Percentiles rank a stretch among this genome's conserved stretches.
These are phyloP conservation scores for Heterocephalus glaber DNA, from an alignment of 2,113 vertebrate species.

Conservation along the genomic window DNA sequence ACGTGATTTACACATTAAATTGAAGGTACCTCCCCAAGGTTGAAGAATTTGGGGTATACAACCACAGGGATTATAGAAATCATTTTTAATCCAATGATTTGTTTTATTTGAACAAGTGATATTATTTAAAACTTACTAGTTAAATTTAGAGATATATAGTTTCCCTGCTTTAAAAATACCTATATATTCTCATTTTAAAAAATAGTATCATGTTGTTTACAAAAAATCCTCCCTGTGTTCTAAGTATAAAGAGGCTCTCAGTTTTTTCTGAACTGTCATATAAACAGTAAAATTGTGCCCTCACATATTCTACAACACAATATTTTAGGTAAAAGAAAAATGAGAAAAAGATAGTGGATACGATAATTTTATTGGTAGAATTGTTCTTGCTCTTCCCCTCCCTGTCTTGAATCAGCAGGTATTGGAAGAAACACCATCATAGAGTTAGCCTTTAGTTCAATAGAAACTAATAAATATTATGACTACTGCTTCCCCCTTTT, in stretches of 20 bases:
- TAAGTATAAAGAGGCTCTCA: constrained; percentile 42
- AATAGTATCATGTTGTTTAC: neutral
- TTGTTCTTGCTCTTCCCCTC: neutral
- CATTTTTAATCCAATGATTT: constrained; percentile 27
- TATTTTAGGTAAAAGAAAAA: constrained; percentile 18
- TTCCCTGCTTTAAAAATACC: constrained; percentile 40
- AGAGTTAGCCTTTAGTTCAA: neutral
- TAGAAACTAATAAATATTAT: constrained; percentile 36
- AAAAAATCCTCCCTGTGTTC: constrained; percentile 16
- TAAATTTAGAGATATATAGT: neutral
- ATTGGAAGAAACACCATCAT: neutral
- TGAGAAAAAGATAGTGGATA: constrained; percentile 30
- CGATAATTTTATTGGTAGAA: neutral
- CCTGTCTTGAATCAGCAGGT: constrained; percentile 24
- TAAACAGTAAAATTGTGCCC: neutral
- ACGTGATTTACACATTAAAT: constrained; percentile 21
- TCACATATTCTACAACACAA: constrained; percentile 37
- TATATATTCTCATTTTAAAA: constrained; percentile 30
- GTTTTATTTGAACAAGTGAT: constrained; percentile 39
- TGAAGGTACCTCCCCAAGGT: neutral
- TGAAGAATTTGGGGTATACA: neutral
- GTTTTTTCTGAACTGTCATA: constrained; percentile 37
- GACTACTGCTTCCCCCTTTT: neutral
- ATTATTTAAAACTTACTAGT: constrained; percentile 49
- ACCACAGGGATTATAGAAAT: neutral